A percentile compares a stretch with the other conserved stretches of the same genome.
These are phyloP conservation scores for Steinernema khuongi DNA, from an alignment of 1,140 invertebrate species.

Conservation along the genomic window DNA sequence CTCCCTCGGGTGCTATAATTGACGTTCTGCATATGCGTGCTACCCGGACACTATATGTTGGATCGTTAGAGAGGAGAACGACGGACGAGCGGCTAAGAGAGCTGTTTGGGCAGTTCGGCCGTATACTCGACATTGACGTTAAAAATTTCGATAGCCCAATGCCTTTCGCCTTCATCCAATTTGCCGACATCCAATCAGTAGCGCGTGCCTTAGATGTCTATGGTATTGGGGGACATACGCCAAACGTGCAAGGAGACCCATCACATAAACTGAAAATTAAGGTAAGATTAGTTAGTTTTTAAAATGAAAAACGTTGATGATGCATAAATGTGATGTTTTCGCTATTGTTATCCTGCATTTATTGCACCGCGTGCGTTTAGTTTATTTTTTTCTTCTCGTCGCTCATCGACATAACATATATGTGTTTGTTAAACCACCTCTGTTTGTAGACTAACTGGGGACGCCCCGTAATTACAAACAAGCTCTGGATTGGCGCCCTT, in stretches of 20 bases:
- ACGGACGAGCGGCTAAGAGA: background rate
- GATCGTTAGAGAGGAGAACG: constrained; percentile 6
- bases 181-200: constrained; percentile 10
- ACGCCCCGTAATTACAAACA: background rate
- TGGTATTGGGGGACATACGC: background rate
- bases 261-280: background rate
- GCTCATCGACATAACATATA: constrained; percentile 1
- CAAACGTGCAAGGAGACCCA: background rate
- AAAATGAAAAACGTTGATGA: background rate
- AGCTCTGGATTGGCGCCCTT: background rate
- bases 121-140: background rate
- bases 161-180: constrained; percentile 5
- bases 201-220: background rate
- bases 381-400: background rate
- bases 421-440: background rate
- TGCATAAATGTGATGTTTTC: background rate
- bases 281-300: background rate
- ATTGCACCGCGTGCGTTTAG: background rate
- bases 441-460: background rate
- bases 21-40: background rate
- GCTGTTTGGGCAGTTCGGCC: constrained; percentile 1
- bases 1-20: background rate
- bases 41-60: background rate
- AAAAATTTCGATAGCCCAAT: constrained; percentile 10
- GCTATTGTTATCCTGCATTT: background rate